Conservation (phyloP, 2,113 vertebrate species). For the Epinephelus moara region DNA sequence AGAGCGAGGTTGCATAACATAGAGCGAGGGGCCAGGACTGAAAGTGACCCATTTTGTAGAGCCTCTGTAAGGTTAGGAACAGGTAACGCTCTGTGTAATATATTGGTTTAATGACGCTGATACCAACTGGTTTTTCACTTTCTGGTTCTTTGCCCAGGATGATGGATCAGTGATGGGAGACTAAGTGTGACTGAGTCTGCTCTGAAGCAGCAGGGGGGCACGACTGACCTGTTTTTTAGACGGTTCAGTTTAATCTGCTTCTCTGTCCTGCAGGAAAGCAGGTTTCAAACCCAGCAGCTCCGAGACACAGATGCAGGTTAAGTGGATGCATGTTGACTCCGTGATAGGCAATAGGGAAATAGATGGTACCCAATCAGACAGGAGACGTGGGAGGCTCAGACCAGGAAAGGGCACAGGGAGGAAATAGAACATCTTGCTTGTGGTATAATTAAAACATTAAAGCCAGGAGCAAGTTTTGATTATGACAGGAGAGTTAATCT, state of each 20-base stretch:
- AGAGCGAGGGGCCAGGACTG: neutral
- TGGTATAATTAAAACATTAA: slow-evolving; percentile 72
- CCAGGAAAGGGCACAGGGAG: slow-evolving; percentile 46
- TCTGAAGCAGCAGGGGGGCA: slow-evolving; percentile 20
- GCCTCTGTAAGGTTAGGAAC: neutral
- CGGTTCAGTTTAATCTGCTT: slow-evolving; percentile 45
- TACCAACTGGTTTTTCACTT: slow-evolving; percentile 1
- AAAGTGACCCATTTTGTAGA: slow-evolving; percentile 30
- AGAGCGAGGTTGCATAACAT: slow-evolving; percentile 2
- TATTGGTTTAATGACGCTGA: neutral
- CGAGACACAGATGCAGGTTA: slow-evolving; percentile 49
- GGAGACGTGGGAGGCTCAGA: slow-evolving; percentile 21
- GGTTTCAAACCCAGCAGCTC: slow-evolving; percentile 42
- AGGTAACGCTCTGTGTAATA: slow-evolving; percentile 4
- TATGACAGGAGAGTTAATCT: slow-evolving; percentile 65
- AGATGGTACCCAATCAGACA: slow-evolving; percentile 54
- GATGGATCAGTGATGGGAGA: slow-evolving; percentile 13
- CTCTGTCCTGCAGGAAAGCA: slow-evolving; percentile 34
- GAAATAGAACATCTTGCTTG: slow-evolving; percentile 62
- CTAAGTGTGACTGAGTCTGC: slow-evolving; percentile 33
- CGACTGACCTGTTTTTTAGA: slow-evolving; percentile 33
- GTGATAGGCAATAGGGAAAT: slow-evolving; percentile 53
- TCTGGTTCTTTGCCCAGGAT: neutral
- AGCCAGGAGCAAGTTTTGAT: slow-evolving; percentile 64
- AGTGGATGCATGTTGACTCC: slow-evolving; percentile 68